These are phyloP conservation scores for Argopecten irradians DNA, from an alignment of 1,140 invertebrate species.

Conservation along the genomic window DNA sequence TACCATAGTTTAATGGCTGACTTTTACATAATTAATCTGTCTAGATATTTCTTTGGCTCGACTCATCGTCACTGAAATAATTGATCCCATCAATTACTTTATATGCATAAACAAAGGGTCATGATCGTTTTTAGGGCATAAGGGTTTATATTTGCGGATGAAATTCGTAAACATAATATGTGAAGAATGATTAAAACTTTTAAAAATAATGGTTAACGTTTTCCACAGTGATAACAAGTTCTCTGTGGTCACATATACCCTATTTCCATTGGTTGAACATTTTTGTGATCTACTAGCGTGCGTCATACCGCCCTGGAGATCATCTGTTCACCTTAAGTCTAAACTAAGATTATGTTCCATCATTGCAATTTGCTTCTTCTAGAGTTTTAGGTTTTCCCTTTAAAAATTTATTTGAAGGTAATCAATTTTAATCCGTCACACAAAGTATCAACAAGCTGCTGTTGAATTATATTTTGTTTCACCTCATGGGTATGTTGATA, in stretches of 20 bases:
- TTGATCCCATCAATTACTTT: too few relatives aligned
- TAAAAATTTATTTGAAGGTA: conserved; percentile 41
- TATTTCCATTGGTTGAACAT: neutral
- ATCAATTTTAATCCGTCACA: conserved; percentile 38
- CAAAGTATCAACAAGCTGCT: conserved; percentile 39
- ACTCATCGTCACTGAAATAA: too few relatives aligned
- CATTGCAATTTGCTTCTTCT: conserved; percentile 27
- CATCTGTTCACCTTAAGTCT: neutral
- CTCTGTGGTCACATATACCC: neutral
- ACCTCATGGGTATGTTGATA: neutral
- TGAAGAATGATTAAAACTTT: too few relatives aligned
- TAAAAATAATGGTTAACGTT: too few relatives aligned
- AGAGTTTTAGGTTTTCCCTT: conserved; percentile 32
- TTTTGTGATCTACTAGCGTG: neutral
- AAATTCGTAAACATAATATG: too few relatives aligned
- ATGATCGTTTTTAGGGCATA: too few relatives aligned
- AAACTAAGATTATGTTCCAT: conserved; percentile 38
- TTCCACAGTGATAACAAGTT: neutral
- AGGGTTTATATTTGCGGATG: too few relatives aligned
- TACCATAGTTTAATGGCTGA: too few relatives aligned
- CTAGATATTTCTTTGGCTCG: too few relatives aligned
- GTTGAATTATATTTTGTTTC: neutral
- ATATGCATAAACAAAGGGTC: too few relatives aligned
- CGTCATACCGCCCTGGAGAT: neutral
- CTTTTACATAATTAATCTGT: too few relatives aligned